Evolutionary conservation across 53 echinoderm and acorn worm genomes (phyloP).

Genomic region (Temnopleurus reevesii): DNA sequence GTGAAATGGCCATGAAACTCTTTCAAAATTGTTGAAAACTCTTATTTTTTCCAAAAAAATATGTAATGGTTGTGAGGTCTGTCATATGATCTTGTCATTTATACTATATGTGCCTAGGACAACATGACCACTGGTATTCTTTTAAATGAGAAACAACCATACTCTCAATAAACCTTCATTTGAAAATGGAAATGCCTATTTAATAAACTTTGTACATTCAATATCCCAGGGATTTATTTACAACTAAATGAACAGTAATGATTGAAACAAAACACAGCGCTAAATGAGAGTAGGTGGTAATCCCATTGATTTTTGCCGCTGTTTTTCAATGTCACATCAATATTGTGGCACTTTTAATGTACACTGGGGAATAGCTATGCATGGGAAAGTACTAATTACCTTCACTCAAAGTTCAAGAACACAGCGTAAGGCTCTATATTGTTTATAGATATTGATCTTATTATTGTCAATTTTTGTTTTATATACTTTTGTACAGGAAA

Average conservation of each 20-base stretch:
- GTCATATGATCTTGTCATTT: too few species aligned
- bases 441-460: too few species aligned
- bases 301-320: not conserved
- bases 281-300: not conserved
- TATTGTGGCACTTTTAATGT: not conserved
- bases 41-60: too few species aligned
- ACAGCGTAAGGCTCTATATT: too few species aligned
- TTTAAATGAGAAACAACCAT: too few species aligned
- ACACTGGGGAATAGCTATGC: not conserved
- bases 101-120: too few species aligned
- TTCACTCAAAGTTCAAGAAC: not conserved
- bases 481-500: too few species aligned
- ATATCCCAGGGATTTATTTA: not conserved
- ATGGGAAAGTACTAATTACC: not conserved
- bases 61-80: too few species aligned
- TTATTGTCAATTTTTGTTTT: too few species aligned
- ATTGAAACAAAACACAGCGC: not conserved
- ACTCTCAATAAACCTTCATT: not conserved
- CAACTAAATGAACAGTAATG: not conserved
- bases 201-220: not conserved
- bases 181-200: not conserved
- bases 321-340: conserved; percentile 20
- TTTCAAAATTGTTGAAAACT: too few species aligned
- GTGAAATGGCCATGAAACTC: too few species aligned
- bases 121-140: too few species aligned